A percentile compares a stretch with the other conserved stretches of the same genome.
Evolutionary conservation across 2,888 invertebrate species (phyloP).

Genomic region (Cephus pygmeus): DNA sequence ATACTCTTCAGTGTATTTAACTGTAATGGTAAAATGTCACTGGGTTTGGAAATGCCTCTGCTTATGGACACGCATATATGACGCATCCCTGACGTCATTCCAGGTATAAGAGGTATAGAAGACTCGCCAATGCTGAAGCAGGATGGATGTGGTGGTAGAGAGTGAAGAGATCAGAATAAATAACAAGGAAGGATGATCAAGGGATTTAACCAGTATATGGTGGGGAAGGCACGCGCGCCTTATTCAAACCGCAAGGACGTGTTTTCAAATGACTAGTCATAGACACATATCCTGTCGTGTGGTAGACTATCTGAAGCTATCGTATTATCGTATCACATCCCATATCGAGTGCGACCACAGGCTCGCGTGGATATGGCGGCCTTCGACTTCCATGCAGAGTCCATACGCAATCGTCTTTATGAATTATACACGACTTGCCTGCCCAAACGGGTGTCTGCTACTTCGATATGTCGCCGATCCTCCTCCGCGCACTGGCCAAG

Average conservation of each 20-base stretch:
- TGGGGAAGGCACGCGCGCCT: conserved; percentile 35
- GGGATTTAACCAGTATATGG: background rate
- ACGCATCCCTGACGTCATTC: conserved; percentile 52
- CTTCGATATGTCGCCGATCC: background rate
- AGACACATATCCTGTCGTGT: background rate
- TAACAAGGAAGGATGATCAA: background rate
- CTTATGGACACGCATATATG: conserved; percentile 22
- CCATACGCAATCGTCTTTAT: background rate
- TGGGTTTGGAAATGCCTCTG: background rate
- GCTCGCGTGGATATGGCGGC: conserved; percentile 36
- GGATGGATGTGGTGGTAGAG: background rate
- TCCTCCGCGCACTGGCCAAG: background rate
- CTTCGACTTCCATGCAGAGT: conserved; percentile 45
- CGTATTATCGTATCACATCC: conserved; percentile 38
- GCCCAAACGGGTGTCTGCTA: background rate
- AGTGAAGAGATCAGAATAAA: background rate
- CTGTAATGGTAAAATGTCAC: background rate
- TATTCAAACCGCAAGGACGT: conserved; percentile 55
- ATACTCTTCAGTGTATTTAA: background rate
- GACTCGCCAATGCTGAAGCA: background rate
- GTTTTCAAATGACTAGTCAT: background rate
- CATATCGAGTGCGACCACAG: conserved; percentile 41
- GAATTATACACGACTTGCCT: conserved; percentile 5
- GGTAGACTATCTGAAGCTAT: conserved; percentile 34
- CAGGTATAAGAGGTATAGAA: background rate